A percentile compares a stretch with the other conserved stretches of the same genome.
These are phyloP conservation scores for Aegithalos caudatus DNA, from an alignment of 2,113 vertebrate genomes.

Conservation along the genomic window DNA sequence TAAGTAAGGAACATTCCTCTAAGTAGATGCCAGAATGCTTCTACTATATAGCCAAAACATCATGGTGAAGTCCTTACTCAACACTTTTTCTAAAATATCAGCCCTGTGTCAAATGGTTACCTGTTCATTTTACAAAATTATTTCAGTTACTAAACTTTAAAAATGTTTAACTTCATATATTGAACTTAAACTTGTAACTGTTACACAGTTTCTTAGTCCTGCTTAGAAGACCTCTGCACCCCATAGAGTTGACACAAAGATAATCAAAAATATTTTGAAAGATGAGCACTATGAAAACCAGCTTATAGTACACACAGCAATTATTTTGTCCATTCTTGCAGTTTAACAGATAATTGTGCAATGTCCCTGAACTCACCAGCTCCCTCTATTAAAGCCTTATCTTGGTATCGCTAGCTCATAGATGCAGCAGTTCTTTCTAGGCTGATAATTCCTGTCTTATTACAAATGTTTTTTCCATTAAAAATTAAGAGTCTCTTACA, in stretches of 20 bases:
- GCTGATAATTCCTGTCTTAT: not conserved
- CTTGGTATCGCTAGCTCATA: not conserved
- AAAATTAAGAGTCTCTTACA: not conserved
- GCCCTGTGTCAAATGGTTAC: not conserved
- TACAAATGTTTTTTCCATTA: not conserved
- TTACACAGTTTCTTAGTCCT: not conserved
- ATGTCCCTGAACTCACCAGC: not conserved
- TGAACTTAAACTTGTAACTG: not conserved
- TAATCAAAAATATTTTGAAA: not conserved
- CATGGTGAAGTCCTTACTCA: not conserved
- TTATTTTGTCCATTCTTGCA: not conserved
- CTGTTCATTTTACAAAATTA: not conserved
- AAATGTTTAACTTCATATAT: not conserved
- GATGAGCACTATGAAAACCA: not conserved
- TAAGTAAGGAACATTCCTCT: not conserved
- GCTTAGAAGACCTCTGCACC: not conserved
- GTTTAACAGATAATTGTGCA: not conserved
- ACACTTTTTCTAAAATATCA: not conserved
- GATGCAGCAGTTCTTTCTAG: not conserved
- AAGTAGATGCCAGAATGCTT: not conserved
- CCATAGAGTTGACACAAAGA: not conserved
- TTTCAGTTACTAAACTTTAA: not conserved
- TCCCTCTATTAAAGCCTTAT: not conserved
- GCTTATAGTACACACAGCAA: not conserved
- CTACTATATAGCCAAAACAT: not conserved